Conservation (phyloP, 2,797 vertebrate species). For the Macropodus opercularis region DNA sequence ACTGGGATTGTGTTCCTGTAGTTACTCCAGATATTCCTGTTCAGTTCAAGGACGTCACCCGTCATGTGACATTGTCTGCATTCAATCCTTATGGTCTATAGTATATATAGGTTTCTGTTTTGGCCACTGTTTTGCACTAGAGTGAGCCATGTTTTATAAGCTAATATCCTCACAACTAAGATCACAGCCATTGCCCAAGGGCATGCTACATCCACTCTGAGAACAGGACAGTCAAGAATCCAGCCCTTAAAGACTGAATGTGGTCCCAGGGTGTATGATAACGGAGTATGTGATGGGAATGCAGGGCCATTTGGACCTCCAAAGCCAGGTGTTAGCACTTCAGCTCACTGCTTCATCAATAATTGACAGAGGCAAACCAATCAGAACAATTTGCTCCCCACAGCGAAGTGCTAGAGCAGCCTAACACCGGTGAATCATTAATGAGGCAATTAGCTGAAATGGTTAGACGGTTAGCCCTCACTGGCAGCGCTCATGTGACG, state of each 20-base stretch:
- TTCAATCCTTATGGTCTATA: conserved; percentile 3
- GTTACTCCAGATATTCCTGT: background rate
- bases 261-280: conserved; percentile 71
- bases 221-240: conserved; percentile 48
- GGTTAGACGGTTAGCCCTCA: conserved; percentile 80
- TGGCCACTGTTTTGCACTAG: conserved; percentile 50
- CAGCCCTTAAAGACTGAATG: conserved; percentile 51
- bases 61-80: background rate
- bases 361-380: conserved; percentile 87
- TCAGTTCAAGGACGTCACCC: conserved; percentile 13
- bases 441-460: conserved; percentile 87
- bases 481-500: conserved; percentile 74
- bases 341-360: conserved; percentile 86
- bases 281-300: conserved; percentile 74
- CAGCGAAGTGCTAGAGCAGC: conserved; percentile 84
- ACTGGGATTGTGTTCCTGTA: background rate
- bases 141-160: conserved; percentile 46
- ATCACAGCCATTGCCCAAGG: conserved; percentile 62
- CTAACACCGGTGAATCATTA: conserved; percentile 86
- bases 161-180: conserved; percentile 57
- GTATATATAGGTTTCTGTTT: conserved; percentile 20
- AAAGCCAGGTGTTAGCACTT: conserved; percentile 83
- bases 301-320: conserved; percentile 76
- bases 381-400: conserved; percentile 86
- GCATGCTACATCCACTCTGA: conserved; percentile 58